A percentile compares a stretch with the other conserved stretches of the same genome.
Conservation (phyloP, 1,140 invertebrate species). For the Meloidogyne chitwoodi region DNA sequence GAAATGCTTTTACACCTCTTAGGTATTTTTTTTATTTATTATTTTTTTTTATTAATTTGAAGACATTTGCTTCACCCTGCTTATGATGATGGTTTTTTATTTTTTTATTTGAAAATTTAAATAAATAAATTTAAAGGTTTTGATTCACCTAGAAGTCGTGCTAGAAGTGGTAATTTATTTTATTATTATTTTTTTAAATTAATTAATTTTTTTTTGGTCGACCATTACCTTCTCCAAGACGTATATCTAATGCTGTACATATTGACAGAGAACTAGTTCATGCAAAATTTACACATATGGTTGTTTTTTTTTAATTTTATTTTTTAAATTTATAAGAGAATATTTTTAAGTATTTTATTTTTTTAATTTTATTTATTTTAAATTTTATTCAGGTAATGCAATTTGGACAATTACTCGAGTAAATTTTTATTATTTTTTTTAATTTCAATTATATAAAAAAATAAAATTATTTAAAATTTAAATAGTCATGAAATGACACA, state of each 20-base stretch:
- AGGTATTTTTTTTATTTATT: slow-evolving; percentile 43
- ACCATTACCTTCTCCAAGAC: slow-evolving; percentile 68
- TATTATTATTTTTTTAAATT: not conserved
- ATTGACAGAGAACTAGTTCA: slow-evolving; percentile 71
- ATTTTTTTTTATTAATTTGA: no score
- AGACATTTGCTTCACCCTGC: slow-evolving; percentile 74
- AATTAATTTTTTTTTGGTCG: not conserved
- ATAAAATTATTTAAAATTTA: not conserved
- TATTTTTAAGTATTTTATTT: no score
- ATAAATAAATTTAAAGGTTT: slow-evolving; percentile 37
- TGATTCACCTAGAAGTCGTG: slow-evolving; percentile 50
- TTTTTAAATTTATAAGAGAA: no score
- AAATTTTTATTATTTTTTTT: not conserved
- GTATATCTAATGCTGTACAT: slow-evolving; percentile 80
- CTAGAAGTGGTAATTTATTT: slow-evolving; percentile 71
- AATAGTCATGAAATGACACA: slow-evolving; percentile 35
- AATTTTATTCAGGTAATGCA: slow-evolving; percentile 40
- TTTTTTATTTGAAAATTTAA: not conserved
- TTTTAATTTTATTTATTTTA: not conserved
- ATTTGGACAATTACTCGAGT: slow-evolving; percentile 52
- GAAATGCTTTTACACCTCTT: slow-evolving; percentile 75
- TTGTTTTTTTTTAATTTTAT: not conserved
- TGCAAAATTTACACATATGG: slow-evolving; percentile 53
- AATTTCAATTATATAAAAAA: no score
- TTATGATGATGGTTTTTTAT: slow-evolving; percentile 83